phyloP scores from a whole-genome alignment of 2,797 vertebrate genomes.

The Argya squamiceps region DNA sequence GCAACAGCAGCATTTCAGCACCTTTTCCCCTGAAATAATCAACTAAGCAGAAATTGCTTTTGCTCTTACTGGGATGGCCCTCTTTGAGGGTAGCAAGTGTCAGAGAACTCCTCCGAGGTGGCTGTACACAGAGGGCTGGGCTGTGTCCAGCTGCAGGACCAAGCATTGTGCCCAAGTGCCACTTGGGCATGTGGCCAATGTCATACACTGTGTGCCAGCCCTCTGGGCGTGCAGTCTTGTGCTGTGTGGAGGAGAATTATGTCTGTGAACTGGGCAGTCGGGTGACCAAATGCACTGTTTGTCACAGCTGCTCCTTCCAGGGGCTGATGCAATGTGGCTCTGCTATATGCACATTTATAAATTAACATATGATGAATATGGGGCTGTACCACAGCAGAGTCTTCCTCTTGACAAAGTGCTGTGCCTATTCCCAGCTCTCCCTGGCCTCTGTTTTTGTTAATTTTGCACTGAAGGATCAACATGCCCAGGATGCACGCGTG shows the following conservation, averaged over 20 bases:
- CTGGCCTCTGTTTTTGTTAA: conserved; percentile 68
- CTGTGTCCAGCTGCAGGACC: not conserved
- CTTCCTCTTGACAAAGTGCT: conserved; percentile 50
- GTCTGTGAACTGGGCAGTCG: not conserved
- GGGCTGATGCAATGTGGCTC: not conserved
- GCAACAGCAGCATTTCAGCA: accelerated
- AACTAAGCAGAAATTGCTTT: not conserved
- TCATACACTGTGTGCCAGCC: accelerated
- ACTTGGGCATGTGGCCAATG: accelerated
- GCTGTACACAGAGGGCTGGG: accelerated
- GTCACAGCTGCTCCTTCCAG: not conserved
- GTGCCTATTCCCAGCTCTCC: conserved; percentile 23
- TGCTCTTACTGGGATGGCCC: not conserved
- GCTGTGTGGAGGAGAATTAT: accelerated
- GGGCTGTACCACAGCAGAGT: not conserved
- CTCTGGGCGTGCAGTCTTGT: not conserved
- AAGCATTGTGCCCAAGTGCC: accelerated
- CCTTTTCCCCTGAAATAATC: not conserved
- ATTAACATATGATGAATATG: conserved; percentile 29
- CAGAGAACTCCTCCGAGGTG: not conserved
- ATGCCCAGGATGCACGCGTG: conserved; percentile 6
- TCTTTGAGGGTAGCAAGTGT: accelerated
- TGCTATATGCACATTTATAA: not conserved
- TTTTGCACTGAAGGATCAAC: conserved; percentile 68
- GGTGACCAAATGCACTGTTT: not conserved